A percentile compares a stretch with the other conserved stretches of the same genome.
These are phyloP conservation scores for Ibidorhyncha struthersii DNA, from an alignment of 2,113 vertebrate genomes.

Conservation along the genomic window DNA sequence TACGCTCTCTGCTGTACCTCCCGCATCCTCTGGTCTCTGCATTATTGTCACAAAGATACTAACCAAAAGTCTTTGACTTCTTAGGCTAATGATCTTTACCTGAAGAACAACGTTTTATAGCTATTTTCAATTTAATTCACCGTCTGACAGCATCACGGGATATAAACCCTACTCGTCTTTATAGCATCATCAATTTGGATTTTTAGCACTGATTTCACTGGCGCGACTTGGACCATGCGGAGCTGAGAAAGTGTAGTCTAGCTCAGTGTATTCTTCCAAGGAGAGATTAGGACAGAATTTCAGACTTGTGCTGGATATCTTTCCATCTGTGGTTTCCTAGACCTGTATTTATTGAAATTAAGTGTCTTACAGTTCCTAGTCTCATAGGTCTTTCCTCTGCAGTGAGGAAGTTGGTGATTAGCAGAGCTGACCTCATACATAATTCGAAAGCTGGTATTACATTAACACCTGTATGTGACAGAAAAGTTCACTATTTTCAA, in stretches of 20 bases:
- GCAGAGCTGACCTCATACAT: background rate
- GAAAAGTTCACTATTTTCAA: constrained; percentile 39
- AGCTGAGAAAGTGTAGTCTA: background rate
- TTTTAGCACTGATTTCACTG: background rate
- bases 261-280: background rate
- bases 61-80: background rate
- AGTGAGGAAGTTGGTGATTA: background rate
- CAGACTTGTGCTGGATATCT: background rate
- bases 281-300: background rate
- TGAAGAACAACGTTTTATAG: background rate
- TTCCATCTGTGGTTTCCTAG: background rate
- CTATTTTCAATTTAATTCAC: background rate
- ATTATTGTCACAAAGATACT: background rate
- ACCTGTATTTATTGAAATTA: background rate
- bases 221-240: accelerated
- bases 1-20: background rate
- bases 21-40: background rate
- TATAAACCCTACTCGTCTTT: background rate
- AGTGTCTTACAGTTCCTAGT: background rate
- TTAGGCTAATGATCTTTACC: background rate
- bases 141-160: background rate
- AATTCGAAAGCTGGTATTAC: background rate
- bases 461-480: background rate
- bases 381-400: background rate
- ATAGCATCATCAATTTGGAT: background rate